phyloP scores from a whole-genome alignment of 2,113 vertebrate genomes.

The Muntiacus muntjak region DNA sequence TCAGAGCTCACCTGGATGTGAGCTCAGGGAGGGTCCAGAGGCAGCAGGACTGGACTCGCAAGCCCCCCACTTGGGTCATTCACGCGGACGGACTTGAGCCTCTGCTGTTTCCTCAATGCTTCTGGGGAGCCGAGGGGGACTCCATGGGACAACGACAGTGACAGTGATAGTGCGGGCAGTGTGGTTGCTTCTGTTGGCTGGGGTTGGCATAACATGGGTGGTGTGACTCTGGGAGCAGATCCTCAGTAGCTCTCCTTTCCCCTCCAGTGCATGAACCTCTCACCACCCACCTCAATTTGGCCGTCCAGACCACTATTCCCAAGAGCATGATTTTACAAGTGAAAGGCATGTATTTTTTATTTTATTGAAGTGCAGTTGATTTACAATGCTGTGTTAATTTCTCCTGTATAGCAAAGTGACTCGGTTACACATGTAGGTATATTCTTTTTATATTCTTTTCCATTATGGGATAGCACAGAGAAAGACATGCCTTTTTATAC shows the following conservation, averaged over 20 bases:
- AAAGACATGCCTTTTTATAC: background rate
- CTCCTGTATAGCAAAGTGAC: background rate
- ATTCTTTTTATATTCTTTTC: background rate
- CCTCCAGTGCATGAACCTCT: rapidly evolving
- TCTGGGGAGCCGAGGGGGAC: rapidly evolving
- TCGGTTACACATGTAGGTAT: background rate
- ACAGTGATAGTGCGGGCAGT: rapidly evolving
- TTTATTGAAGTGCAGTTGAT: background rate
- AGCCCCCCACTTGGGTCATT: rapidly evolving
- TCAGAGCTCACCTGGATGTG: background rate
- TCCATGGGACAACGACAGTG: rapidly evolving
- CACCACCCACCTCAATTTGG: rapidly evolving
- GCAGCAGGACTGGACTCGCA: background rate
- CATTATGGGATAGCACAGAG: background rate
- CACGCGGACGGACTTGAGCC: background rate
- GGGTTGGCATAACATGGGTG: rapidly evolving
- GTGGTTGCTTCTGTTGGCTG: rapidly evolving
- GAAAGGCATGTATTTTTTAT: background rate
- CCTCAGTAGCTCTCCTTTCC: background rate
- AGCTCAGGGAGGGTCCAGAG: background rate
- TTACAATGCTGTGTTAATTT: background rate
- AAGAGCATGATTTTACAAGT: background rate
- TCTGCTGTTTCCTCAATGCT: background rate
- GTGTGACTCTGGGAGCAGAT: background rate
- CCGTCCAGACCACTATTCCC: background rate